Percentiles rank a stretch among this genome's conserved stretches.
Evolutionary conservation across 64 coral and sea anemone species (phyloP).

Genomic region (Porites lutea): DNA sequence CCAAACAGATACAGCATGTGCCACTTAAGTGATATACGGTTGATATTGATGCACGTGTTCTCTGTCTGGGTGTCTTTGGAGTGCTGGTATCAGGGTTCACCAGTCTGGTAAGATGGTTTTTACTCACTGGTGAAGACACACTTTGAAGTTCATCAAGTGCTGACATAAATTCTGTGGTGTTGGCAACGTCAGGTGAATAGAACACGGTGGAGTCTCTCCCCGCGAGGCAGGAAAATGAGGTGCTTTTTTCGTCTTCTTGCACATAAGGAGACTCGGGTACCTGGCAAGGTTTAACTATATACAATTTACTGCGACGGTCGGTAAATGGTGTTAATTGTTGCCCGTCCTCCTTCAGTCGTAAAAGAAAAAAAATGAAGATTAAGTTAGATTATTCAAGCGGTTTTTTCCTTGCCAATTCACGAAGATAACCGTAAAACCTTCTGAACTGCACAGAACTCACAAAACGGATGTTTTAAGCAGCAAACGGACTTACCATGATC

Average conservation of each 20-base stretch:
- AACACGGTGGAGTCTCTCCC: slow-evolving; percentile 8
- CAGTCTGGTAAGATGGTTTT: background rate
- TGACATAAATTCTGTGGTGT: background rate
- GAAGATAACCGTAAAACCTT: too few relatives aligned
- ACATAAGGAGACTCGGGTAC: slow-evolving; percentile 5
- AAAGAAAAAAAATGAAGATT: background rate
- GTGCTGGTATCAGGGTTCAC: slow-evolving; percentile 7
- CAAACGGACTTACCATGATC: slow-evolving; percentile 28
- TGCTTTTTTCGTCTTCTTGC: background rate
- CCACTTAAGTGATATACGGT: slow-evolving; percentile 44
- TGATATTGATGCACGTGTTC: slow-evolving; percentile 47
- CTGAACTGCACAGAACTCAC: background rate
- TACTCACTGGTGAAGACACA: background rate
- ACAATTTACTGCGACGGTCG: slow-evolving; percentile 48
- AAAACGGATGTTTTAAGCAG: background rate
- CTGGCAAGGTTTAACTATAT: slow-evolving; percentile 27
- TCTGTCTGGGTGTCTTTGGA: background rate
- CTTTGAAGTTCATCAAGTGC: slow-evolving; percentile 7
- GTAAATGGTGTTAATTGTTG: slow-evolving; percentile 17
- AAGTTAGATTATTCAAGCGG: too few relatives aligned
- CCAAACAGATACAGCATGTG: slow-evolving; percentile 50
- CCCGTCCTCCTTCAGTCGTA: slow-evolving; percentile 9
- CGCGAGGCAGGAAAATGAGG: background rate
- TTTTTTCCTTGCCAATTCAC: too few relatives aligned
- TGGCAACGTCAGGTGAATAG: slow-evolving; percentile 12